Conservation (phyloP, 2,888 invertebrate species). For the Cryptus armator region DNA sequence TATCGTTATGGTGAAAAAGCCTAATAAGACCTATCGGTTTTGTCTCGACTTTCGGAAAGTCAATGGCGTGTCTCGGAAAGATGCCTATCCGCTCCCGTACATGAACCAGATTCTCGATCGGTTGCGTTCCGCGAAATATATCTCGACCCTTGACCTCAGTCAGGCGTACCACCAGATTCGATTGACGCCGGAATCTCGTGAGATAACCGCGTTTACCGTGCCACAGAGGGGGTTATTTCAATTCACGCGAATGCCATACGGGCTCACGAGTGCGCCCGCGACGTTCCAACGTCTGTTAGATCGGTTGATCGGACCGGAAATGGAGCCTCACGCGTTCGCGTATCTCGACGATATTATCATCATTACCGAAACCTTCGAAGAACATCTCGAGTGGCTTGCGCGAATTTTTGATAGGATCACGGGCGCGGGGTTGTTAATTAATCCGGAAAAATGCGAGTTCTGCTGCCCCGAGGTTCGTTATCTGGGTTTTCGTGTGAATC, state of each 20-base stretch:
- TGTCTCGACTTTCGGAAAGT: constrained; percentile 68
- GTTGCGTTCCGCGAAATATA: constrained; percentile 57
- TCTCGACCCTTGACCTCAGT: constrained; percentile 55
- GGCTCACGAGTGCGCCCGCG: constrained; percentile 73
- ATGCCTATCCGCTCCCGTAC: constrained; percentile 68
- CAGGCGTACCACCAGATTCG: constrained; percentile 69
- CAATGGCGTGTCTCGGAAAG: constrained; percentile 52
- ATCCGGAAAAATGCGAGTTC: constrained; percentile 72
- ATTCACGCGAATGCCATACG: constrained; percentile 75
- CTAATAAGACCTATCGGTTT: constrained; percentile 55
- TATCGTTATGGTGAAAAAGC: constrained; percentile 62
- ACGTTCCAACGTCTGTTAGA: constrained; percentile 77
- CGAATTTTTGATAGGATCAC: constrained; percentile 63
- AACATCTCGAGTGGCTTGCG: constrained; percentile 67
- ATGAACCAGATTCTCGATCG: constrained; percentile 61
- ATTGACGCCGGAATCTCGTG: constrained; percentile 44
- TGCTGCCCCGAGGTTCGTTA: constrained; percentile 66
- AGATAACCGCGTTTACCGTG: constrained; percentile 77
- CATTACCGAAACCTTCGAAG: constrained; percentile 58
- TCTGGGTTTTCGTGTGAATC: constrained; percentile 73
- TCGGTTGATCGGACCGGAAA: constrained; percentile 68
- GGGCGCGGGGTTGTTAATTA: constrained; percentile 69
- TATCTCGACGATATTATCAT: constrained; percentile 67
- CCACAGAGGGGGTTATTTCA: constrained; percentile 73
- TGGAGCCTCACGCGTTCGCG: constrained; percentile 46